phyloP scores from a whole-genome alignment of 2,113 vertebrate genomes.

The Origma solitaria region DNA sequence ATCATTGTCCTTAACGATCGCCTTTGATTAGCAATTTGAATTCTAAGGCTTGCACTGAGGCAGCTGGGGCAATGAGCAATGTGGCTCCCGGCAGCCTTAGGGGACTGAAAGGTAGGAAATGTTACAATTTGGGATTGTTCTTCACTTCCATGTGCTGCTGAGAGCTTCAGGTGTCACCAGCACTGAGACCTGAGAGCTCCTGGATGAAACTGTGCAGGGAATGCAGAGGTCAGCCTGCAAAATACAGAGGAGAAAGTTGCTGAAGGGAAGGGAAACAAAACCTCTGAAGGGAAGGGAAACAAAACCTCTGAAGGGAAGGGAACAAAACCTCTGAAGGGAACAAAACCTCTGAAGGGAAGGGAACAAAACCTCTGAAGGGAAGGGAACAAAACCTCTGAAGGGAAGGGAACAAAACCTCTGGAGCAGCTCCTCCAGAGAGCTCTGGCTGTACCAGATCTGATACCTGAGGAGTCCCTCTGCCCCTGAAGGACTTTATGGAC shows the following conservation, averaged over 20 bases:
- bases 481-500: background rate
- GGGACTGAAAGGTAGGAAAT: background rate
- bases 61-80: background rate
- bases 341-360: background rate
- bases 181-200: background rate
- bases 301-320: background rate
- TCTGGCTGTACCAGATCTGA: background rate
- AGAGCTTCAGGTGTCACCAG: background rate
- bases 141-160: constrained; percentile 34
- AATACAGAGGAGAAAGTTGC: background rate
- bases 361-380: background rate
- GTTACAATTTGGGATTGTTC: background rate
- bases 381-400: too few species aligned
- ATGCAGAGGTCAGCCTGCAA: background rate
- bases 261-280: background rate
- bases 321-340: background rate
- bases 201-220: background rate
- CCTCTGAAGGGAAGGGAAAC: background rate
- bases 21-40: constrained; percentile 15
- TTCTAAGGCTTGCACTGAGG: background rate
- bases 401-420: background rate
- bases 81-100: background rate
- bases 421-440: background rate
- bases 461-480: background rate
- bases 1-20: background rate